phyloP scores from a whole-genome alignment of 2,113 vertebrate genomes.

The Sceloporus undulatus region DNA sequence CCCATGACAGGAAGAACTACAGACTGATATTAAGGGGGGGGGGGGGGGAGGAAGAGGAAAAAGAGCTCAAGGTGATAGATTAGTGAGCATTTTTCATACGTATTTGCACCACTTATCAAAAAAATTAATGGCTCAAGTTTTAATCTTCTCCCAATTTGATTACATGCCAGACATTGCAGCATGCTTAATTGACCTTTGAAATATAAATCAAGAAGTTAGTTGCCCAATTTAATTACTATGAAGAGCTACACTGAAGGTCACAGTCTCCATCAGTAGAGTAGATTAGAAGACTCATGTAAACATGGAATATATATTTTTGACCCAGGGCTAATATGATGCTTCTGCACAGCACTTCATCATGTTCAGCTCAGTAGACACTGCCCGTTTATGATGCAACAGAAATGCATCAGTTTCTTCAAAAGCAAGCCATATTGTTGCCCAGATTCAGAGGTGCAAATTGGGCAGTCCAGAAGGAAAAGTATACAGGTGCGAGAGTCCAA shows the following conservation, averaged over 20 bases:
- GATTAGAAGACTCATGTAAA: conserved; percentile 14
- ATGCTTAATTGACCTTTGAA: conserved; percentile 69
- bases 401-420: neutral
- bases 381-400: neutral
- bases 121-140: conserved; percentile 59
- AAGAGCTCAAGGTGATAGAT: conserved; percentile 54
- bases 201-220: conserved; percentile 60
- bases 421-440: neutral
- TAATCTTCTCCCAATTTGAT: conserved; percentile 70
- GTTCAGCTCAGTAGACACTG: neutral
- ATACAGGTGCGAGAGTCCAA: neutral
- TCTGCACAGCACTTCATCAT: neutral
- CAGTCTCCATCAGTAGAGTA: conserved; percentile 19
- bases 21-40: conserved; percentile 7
- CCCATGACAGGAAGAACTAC: neutral
- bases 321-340: neutral
- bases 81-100: conserved; percentile 51
- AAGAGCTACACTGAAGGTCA: conserved; percentile 38
- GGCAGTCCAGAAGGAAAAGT: neutral
- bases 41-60: neutral
- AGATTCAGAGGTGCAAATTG: neutral
- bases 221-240: conserved; percentile 50
- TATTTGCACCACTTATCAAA: conserved; percentile 61
- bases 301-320: conserved; percentile 13
- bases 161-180: conserved; percentile 56